Evolutionary conservation across 2,797 vertebrate species (phyloP).

Genomic region (Syngnathus rostellatus): DNA sequence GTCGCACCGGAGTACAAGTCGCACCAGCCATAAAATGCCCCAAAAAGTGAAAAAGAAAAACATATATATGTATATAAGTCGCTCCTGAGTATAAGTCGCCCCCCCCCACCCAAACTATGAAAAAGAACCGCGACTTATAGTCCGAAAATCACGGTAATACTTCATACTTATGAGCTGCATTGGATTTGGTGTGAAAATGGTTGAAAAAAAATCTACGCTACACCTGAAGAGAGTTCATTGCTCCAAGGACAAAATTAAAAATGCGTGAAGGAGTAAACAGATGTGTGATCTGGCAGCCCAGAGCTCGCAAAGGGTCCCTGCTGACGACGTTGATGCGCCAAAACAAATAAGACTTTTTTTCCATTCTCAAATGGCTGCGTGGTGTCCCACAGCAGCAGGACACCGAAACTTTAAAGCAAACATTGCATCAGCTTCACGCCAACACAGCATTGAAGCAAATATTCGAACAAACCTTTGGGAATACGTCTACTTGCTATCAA

Average conservation of each 20-base stretch:
- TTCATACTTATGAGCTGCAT: not conserved
- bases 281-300: not conserved
- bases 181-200: not conserved
- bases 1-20: too few relatives aligned
- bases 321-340: not conserved
- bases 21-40: too few relatives aligned
- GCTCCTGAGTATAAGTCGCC: too few relatives aligned
- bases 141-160: not conserved
- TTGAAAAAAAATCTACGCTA: not conserved
- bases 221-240: not conserved
- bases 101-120: too few relatives aligned
- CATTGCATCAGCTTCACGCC: not conserved
- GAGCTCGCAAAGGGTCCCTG: not conserved
- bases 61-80: too few relatives aligned
- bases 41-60: too few relatives aligned
- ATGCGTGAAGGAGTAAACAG: not conserved
- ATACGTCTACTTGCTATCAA: not conserved
- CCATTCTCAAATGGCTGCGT: not conserved
- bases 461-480: not conserved
- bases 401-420: not conserved
- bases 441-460: not conserved
- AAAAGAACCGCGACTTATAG: too few relatives aligned
- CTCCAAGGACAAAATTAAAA: not conserved
- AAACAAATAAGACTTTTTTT: not conserved
- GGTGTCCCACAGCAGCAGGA: conserved; percentile 1